Conservation (phyloP, 1,140 invertebrate species). For the Penaeus japonicus region DNA sequence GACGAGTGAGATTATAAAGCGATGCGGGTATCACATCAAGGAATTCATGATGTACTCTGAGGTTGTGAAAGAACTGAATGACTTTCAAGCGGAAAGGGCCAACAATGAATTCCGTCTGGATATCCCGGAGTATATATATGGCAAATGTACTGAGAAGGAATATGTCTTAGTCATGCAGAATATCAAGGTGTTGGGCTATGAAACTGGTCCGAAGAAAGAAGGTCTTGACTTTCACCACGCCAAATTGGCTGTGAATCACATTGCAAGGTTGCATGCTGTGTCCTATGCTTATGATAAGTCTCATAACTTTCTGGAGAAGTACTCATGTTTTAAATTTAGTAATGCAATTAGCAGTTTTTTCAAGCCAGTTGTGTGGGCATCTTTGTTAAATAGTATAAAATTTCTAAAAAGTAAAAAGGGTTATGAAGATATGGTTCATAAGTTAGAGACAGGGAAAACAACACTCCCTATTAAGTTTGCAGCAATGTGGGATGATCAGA, state of each 20-base stretch:
- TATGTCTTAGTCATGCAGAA: constrained; percentile 57
- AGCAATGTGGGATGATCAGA: constrained; percentile 48
- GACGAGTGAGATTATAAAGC: constrained; percentile 40
- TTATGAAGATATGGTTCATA: constrained; percentile 56
- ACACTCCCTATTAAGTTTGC: constrained; percentile 52
- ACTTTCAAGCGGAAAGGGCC: constrained; percentile 42
- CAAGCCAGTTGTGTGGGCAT: constrained; percentile 49
- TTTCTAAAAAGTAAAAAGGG: constrained; percentile 51
- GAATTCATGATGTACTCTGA: constrained; percentile 57
- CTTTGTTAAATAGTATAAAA: constrained; percentile 42
- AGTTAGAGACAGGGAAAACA: constrained; percentile 47
- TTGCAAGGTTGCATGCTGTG: constrained; percentile 55
- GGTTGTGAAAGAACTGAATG: constrained; percentile 44
- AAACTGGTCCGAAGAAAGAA: constrained; percentile 44
- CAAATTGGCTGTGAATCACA: constrained; percentile 48
- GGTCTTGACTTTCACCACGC: constrained; percentile 49
- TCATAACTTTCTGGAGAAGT: constrained; percentile 48
- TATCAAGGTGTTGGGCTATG: constrained; percentile 48
- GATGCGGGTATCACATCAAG: constrained; percentile 38
- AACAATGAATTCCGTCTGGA: constrained; percentile 28
- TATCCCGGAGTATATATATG: constrained; percentile 56
- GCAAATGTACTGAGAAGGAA: constrained; percentile 54
- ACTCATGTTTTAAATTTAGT: constrained; percentile 51
- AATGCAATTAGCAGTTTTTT: constrained; percentile 48
- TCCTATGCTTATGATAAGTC: constrained; percentile 53